A percentile compares a stretch with the other conserved stretches of the same genome.
Conservation (phyloP, 2,797 vertebrate species). For the Loriculus beryllinus region DNA sequence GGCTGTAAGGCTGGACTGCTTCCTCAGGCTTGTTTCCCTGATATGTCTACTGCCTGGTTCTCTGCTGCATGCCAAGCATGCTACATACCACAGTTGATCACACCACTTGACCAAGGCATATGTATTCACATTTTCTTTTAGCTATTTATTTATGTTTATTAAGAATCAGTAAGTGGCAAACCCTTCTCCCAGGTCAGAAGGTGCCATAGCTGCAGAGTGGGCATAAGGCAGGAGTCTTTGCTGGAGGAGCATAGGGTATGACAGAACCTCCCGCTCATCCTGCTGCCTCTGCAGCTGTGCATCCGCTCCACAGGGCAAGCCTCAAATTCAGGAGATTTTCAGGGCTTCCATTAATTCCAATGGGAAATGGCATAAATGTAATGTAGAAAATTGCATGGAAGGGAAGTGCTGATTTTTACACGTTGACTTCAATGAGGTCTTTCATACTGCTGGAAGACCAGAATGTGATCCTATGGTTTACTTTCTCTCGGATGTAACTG, state of each 20-base stretch:
- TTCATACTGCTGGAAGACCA: conserved; percentile 12
- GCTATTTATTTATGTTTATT: neutral
- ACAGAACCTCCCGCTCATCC: neutral
- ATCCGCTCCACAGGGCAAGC: neutral
- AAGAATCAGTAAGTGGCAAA: neutral
- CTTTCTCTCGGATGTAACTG: conserved; percentile 38
- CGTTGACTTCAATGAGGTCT: conserved; percentile 6
- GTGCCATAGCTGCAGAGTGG: accelerated
- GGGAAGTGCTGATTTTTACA: conserved; percentile 22
- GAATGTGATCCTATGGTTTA: conserved; percentile 26
- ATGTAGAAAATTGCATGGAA: neutral
- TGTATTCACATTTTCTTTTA: neutral
- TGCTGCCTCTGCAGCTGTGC: neutral
- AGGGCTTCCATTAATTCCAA: neutral
- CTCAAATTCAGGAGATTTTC: neutral
- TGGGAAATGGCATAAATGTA: conserved; percentile 5
- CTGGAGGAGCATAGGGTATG: neutral
- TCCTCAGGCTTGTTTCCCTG: neutral
- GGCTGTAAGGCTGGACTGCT: neutral
- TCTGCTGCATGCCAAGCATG: neutral
- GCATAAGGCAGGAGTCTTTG: neutral
- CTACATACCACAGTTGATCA: neutral
- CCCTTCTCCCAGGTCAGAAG: neutral
- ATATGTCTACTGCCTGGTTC: neutral
- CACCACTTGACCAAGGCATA: neutral